Evolutionary conservation across 2,797 vertebrate species (phyloP), one percentile per base, ranked within the genome.

Genomic region (Rhynchotus rufescens): DNA sequence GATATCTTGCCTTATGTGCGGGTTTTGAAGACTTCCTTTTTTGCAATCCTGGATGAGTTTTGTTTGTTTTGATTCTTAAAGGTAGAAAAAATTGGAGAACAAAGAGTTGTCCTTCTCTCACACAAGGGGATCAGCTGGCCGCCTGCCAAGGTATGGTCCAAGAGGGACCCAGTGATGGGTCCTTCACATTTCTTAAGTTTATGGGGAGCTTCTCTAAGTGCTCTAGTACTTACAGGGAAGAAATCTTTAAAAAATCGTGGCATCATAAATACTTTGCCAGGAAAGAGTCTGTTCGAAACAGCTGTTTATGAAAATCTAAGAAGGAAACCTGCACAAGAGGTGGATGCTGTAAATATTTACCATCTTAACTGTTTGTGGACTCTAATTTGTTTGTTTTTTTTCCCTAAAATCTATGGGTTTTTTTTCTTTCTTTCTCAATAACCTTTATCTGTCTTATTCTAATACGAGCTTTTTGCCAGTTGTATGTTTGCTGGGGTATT

Each of bases 1-100:
- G 49, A 95, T 92, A 87, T 95, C 90, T 94, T 93, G 77, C 93
- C 66, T 93, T 93, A 90, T 94, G 76, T 95, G 93, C 91, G 77
- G 78, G 91, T 93, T 95, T 96, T 96, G 85, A 84, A 79, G 92
- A 77, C 17, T 78, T 62, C 17, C 20, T 60, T 62, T n/a, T 90
- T 93, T 26, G 80, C 86, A 85, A 80, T 89, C 88, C 20, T 49
- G 23, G n/a, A 25, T 21, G 15, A 21, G 23, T 88, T 87, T 66
- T 22, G 32, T 67, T 87, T 84, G 74, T 86, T 90, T 81, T 89
- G 64, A 6, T 95, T 84, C 42, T 76, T 80, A 91, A 82, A 89
- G 54, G 80, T 78, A 62, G 75, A 80, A 79, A 90, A 94, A 90
- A 85, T 81, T 25, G 42, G 72, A 80, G 75, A 51, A 30, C 23